A percentile compares a stretch with the other conserved stretches of the same genome.
Evolutionary conservation across 1,140 invertebrate genomes (phyloP).

Genomic region (Gryllus bimaculatus): DNA sequence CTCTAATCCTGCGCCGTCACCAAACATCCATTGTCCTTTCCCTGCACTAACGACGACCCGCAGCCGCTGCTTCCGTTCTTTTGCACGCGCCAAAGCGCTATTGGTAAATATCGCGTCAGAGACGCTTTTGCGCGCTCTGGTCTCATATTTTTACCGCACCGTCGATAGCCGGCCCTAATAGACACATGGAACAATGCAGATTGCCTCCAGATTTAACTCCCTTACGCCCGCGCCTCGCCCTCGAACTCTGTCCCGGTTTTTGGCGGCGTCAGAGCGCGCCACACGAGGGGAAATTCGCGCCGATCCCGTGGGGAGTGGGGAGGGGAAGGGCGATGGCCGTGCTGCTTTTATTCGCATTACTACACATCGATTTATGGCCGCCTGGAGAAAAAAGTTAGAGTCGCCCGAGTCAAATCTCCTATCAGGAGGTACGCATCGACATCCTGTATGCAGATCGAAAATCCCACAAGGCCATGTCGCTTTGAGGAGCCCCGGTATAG

Average conservation of each 20-base stretch:
- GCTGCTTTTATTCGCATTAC: background rate
- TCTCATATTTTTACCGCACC: background rate
- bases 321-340: background rate
- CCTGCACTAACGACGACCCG: background rate
- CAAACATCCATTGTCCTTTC: background rate
- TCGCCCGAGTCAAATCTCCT: background rate
- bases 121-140: background rate
- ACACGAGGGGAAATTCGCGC: background rate
- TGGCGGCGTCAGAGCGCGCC: background rate
- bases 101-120: background rate
- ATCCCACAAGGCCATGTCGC: background rate
- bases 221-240: background rate
- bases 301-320: background rate
- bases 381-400: background rate
- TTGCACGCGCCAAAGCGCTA: background rate
- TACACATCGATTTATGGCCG: background rate
- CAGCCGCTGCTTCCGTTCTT: background rate
- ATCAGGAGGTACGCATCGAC: background rate
- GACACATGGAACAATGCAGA: background rate
- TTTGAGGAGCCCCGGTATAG: no score
- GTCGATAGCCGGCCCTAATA: background rate
- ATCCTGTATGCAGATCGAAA: background rate
- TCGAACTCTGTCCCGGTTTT: background rate
- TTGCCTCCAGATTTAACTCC: constrained; percentile 3
- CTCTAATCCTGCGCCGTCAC: background rate